phyloP scores from a whole-genome alignment of 1,140 invertebrate species.

The Panonychus citri region DNA sequence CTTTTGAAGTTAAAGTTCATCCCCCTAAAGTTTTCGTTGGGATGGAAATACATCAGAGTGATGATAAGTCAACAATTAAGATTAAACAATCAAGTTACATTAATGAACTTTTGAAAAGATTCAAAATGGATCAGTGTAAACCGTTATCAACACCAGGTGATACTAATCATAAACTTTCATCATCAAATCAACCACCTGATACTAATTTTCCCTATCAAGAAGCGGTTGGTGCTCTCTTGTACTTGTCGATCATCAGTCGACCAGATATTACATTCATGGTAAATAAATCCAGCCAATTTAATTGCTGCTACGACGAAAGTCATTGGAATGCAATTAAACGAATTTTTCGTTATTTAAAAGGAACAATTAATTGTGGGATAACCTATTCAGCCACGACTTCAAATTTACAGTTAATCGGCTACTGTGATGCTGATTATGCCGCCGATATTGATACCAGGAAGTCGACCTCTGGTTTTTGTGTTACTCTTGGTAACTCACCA shows the following conservation, averaged over 20 bases:
- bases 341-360: constrained; percentile 12
- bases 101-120: neutral
- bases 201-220: neutral
- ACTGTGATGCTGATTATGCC: neutral
- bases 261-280: constrained; percentile 6
- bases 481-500: neutral
- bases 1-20: neutral
- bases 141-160: neutral
- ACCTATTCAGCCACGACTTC: neutral
- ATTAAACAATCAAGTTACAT: no score
- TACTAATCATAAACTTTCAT: neutral
- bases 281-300: neutral
- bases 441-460: neutral
- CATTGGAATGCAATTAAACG: constrained; percentile 20
- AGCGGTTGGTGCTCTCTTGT: constrained; percentile 2
- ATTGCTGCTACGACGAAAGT: neutral
- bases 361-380: constrained; percentile 11
- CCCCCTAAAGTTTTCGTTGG: neutral
- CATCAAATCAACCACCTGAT: neutral
- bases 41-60: neutral
- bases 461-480: neutral
- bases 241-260: neutral
- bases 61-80: no score
- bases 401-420: neutral
- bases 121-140: neutral